Base-by-base conservation (phyloP, 2,888 invertebrate species). In the Drosophila fulvimacula region DNA sequence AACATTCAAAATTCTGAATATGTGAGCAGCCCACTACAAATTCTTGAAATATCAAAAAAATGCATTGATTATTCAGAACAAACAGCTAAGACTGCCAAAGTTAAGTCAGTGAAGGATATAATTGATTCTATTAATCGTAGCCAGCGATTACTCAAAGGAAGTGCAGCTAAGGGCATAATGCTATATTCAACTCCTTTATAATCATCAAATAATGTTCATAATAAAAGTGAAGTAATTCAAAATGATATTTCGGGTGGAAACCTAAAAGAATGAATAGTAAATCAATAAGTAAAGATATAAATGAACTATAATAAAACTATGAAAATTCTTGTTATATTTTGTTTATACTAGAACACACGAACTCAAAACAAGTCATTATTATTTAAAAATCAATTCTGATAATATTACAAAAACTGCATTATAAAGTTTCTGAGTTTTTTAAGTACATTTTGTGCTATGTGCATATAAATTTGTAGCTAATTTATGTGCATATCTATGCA, bases 61-160 rank as follows among this genome's bases (percentile, higher is more conserved):
- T 41, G 42, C 21, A 9, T n/a, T 3, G 39, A 38, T 6, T 10
- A 1, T 7, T n/a, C 44, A 11, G 24, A 72, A 10, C 21, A 30
- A 0, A 39, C 34, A 13, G 15, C 19, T 1, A 60, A 58, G 32
- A 69, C 77, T 6, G 73, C 86, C 39, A 91, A 91, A 71, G 76
- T 81, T 27, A 90, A 90, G 60, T 92, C 92, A 0, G 91, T 91
- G 3, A 90, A 90, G 42, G 91, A 92, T 58, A 92, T 92, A 24
- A 93, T 93, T 57, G 93, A 92, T 60, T 92, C 93, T 10, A 93
- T 93, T 10, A 93, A 92, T 76, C 87, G 91, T 42, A 92, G 90
- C 72, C 92, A 93, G 75, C 81, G 87, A 55, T 67, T 92, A 13
- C 79, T 93, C 24, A 90, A 91, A 63, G 90, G 91, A 19, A 90